Evolutionary conservation across 1,140 invertebrate genomes (phyloP).

Genomic region (Centruroides sculpturatus): DNA sequence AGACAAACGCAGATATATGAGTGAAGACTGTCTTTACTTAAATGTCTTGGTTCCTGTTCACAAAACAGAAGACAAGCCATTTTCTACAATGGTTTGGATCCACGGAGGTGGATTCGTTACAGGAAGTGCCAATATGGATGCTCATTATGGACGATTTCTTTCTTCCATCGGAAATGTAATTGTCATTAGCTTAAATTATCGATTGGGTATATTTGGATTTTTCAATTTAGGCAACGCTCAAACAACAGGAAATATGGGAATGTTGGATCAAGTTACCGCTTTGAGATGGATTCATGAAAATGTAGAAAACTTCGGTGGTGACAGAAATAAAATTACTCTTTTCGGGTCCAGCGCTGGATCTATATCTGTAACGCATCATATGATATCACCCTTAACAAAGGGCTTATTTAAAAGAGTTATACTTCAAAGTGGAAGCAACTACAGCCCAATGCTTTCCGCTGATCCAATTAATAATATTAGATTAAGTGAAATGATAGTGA

Average conservation of each 20-base stretch:
- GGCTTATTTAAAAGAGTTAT: no score
- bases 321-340: no score
- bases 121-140: slow-evolving; percentile 34
- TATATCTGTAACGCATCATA: no score
- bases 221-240: slow-evolving; percentile 22
- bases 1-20: background rate
- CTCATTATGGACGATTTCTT: slow-evolving; percentile 25
- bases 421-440: no score
- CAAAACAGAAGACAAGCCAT: background rate
- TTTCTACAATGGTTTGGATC: slow-evolving; percentile 21
- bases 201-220: slow-evolving; percentile 21
- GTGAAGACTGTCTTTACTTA: slow-evolving; percentile 31
- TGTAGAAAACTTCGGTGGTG: no score
- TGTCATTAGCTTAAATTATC: slow-evolving; percentile 29
- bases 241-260: slow-evolving; percentile 19
- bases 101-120: slow-evolving; percentile 21
- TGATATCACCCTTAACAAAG: no score
- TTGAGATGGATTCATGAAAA: no score
- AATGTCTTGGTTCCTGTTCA: slow-evolving; percentile 25
- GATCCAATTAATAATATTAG: no score
- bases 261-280: no score
- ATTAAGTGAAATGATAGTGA: no score
- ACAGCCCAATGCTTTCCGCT: no score
- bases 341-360: no score
- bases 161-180: slow-evolving; percentile 23